These are phyloP conservation scores for Mayetiola destructor DNA, from an alignment of 2,888 invertebrate genomes.

Conservation along the genomic window DNA sequence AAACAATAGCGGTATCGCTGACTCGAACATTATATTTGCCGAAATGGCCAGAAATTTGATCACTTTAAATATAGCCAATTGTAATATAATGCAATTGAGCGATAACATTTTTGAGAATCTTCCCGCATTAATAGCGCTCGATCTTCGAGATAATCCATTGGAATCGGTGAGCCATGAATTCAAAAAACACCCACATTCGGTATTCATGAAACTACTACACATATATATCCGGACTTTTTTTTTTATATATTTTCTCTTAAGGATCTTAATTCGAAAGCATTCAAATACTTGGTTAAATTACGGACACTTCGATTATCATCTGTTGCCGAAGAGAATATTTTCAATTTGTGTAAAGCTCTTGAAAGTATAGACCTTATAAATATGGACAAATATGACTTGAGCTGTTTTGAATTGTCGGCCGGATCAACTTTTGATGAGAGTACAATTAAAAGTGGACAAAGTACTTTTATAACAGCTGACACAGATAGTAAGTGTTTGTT, in stretches of 20 bases:
- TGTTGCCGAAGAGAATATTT: slow-evolving; percentile 26
- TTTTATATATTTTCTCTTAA: slow-evolving; percentile 17
- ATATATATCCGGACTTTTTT: too few relatives aligned
- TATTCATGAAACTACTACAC: too few relatives aligned
- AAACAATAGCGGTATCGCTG: not conserved
- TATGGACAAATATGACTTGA: slow-evolving; percentile 29
- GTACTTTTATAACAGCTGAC: not conserved
- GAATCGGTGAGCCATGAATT: not conserved
- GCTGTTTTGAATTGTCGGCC: slow-evolving; percentile 31
- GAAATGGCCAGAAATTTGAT: not conserved
- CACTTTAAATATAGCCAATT: not conserved
- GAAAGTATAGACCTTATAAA: slow-evolving; percentile 32
- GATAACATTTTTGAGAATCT: not conserved
- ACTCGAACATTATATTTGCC: not conserved
- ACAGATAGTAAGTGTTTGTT: not conserved
- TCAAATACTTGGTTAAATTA: slow-evolving; percentile 29
- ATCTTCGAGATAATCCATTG: not conserved
- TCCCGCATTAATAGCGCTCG: not conserved
- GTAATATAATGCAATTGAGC: not conserved
- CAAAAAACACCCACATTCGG: too few relatives aligned
- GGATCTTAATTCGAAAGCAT: slow-evolving; percentile 34
- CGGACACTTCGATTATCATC: slow-evolving; percentile 31
- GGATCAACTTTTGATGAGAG: slow-evolving; percentile 33
- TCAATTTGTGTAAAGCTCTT: slow-evolving; percentile 30
- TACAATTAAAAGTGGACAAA: slow-evolving; percentile 16